A percentile compares a stretch with the other conserved stretches of the same genome.
phyloP scores from a whole-genome alignment of 2,797 vertebrate genomes.

The Sebastes ruberrimus region DNA sequence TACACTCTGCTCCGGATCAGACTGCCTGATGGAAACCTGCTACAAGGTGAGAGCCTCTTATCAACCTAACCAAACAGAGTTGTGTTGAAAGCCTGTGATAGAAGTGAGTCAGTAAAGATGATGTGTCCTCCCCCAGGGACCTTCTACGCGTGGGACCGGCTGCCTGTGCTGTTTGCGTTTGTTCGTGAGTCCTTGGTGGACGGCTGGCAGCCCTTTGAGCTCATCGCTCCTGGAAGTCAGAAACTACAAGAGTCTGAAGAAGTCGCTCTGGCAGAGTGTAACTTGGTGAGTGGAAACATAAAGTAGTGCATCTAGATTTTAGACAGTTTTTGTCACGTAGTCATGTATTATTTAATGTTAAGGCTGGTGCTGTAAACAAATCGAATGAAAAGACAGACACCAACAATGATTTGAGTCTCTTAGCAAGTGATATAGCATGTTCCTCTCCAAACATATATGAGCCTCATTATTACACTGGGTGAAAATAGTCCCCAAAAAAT shows the following conservation, averaged over 20 bases:
- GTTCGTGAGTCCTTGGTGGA: conserved; percentile 88
- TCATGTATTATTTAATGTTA: too few species aligned
- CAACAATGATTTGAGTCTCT: too few species aligned
- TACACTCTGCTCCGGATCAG: conserved; percentile 91
- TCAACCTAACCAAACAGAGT: background rate
- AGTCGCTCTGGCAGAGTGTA: conserved; percentile 87
- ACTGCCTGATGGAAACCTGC: conserved; percentile 89
- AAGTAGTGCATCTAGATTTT: too few species aligned
- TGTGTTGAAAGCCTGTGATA: background rate
- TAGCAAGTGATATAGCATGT: too few species aligned
- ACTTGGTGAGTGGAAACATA: conserved; percentile 84
- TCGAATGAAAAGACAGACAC: too few species aligned
- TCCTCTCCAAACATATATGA: too few species aligned
- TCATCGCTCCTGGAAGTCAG: conserved; percentile 89
- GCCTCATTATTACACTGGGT: too few species aligned
- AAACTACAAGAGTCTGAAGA: conserved; percentile 87
- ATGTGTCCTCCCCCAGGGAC: conserved; percentile 81
- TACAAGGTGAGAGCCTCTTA: conserved; percentile 83
- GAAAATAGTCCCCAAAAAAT: too few species aligned
- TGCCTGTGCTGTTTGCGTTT: conserved; percentile 86
- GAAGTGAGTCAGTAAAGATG: background rate
- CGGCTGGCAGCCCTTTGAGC: conserved; percentile 95
- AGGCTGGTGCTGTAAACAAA: too few species aligned
- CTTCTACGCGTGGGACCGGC: conserved; percentile 90
- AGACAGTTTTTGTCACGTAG: too few species aligned